These are phyloP conservation scores for Halichoeres trimaculatus DNA, from an alignment of 2,113 vertebrate species.

Conservation along the genomic window DNA sequence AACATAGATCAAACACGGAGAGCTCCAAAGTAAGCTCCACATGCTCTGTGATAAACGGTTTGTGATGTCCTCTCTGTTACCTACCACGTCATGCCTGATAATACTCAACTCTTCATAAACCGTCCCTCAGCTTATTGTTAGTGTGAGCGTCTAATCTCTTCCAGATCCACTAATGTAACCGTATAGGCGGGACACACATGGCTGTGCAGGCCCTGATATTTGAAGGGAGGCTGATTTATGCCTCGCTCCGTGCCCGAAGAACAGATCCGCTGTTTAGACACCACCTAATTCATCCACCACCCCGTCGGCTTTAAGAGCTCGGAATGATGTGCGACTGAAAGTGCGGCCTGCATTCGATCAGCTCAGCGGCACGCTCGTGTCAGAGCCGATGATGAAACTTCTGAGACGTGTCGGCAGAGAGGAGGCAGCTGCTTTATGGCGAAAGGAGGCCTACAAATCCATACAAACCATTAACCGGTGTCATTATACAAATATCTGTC, in stretches of 20 bases:
- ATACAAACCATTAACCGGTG: constrained; percentile 32
- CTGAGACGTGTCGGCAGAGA: constrained; percentile 38
- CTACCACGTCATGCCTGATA: constrained; percentile 27
- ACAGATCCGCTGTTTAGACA: constrained; percentile 57
- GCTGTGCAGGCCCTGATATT: constrained; percentile 34
- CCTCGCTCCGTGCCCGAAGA: constrained; percentile 42
- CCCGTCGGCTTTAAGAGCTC: constrained; percentile 42
- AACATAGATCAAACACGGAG: constrained; percentile 50
- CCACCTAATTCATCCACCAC: constrained; percentile 68
- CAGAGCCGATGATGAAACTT: constrained; percentile 50
- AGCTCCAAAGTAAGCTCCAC: constrained; percentile 44
- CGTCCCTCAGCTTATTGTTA: constrained; percentile 34
- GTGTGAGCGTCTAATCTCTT: constrained; percentile 65
- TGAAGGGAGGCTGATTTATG: constrained; percentile 58
- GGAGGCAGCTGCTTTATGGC: constrained; percentile 54
- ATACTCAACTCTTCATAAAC: constrained; percentile 49
- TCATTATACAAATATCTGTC: constrained; percentile 33
- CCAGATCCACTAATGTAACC: constrained; percentile 69
- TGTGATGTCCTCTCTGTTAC: constrained; percentile 37
- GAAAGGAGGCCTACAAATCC: constrained; percentile 39
- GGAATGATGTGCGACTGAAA: constrained; percentile 31
- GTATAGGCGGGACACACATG: constrained; percentile 50
- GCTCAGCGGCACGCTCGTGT: constrained; percentile 42
- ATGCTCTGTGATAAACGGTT: constrained; percentile 43
- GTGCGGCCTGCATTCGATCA: constrained; percentile 48